phyloP scores from a whole-genome alignment of 2,888 invertebrate genomes.

The Steinernema hermaphroditum region DNA sequence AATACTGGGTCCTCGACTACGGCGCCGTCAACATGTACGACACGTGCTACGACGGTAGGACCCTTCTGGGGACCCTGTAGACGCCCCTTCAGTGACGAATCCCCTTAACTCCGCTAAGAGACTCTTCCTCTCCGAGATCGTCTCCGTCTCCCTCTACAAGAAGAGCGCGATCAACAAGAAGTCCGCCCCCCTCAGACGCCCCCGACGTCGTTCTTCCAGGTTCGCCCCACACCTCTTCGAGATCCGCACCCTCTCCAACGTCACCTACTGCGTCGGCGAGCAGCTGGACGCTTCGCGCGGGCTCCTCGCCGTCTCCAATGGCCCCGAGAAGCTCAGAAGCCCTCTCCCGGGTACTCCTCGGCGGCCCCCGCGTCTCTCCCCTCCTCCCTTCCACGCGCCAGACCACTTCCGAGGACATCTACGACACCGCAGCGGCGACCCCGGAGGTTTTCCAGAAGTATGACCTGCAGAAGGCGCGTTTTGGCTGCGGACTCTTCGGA shows the following conservation, averaged over 20 bases:
- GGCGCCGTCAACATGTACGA: slow-evolving; percentile 61
- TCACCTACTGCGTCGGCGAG: slow-evolving; percentile 66
- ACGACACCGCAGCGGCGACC: slow-evolving; percentile 53
- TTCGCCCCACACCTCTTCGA: slow-evolving; percentile 66
- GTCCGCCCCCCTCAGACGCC: slow-evolving; percentile 9
- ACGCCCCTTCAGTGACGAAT: slow-evolving; percentile 48
- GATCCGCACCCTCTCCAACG: slow-evolving; percentile 57
- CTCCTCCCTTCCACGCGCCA: slow-evolving; percentile 32
- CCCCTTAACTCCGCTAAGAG: slow-evolving; percentile 53
- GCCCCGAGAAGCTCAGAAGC: background rate
- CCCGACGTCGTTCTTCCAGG: slow-evolving; percentile 32
- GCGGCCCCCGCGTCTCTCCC: slow-evolving; percentile 33
- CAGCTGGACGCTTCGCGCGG: slow-evolving; percentile 46
- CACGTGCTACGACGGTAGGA: slow-evolving; percentile 57
- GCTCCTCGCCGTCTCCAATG: background rate
- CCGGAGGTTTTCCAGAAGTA: slow-evolving; percentile 40
- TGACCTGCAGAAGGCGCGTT: background rate
- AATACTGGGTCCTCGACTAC: slow-evolving; percentile 65
- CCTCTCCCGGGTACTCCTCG: slow-evolving; percentile 27
- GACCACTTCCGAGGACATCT: no score
- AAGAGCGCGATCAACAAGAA: slow-evolving; percentile 59
- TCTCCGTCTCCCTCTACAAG: slow-evolving; percentile 59
- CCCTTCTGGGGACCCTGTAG: background rate
- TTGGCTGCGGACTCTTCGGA: slow-evolving; percentile 19
- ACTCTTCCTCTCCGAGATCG: slow-evolving; percentile 60